Percentiles rank a stretch among this genome's conserved stretches.
These are phyloP conservation scores for Plodia interpunctella DNA, from an alignment of 1,140 invertebrate species.

Conservation along the genomic window DNA sequence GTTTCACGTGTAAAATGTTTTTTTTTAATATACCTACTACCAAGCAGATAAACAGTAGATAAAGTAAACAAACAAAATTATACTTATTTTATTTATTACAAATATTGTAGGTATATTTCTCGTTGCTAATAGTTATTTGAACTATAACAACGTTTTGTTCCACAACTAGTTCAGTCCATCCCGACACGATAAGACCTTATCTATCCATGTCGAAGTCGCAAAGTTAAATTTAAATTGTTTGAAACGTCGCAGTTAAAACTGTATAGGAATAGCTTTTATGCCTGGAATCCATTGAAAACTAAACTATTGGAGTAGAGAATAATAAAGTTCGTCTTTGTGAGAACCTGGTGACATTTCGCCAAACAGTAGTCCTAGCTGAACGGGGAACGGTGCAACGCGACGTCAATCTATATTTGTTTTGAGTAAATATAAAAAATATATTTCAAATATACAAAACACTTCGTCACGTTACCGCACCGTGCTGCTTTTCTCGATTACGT, in stretches of 20 bases:
- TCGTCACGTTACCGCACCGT: too few species aligned
- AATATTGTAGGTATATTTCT: background rate
- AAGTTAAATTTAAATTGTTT: conserved; percentile 1
- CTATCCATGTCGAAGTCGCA: background rate
- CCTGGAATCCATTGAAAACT: background rate
- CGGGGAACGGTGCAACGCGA: too few species aligned
- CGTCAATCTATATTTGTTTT: too few species aligned
- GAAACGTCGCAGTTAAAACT: background rate
- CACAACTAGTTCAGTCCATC: background rate
- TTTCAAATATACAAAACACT: too few species aligned
- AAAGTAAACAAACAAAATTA: too few species aligned
- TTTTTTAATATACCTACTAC: too few species aligned
- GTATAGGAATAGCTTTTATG: background rate
- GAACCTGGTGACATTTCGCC: background rate
- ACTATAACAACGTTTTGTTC: background rate
- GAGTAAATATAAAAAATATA: too few species aligned
- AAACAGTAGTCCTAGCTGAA: too few species aligned
- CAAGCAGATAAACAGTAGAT: too few species aligned
- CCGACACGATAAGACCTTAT: background rate
- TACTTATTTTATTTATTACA: background rate
- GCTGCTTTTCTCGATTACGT: too few species aligned
- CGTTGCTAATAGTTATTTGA: background rate
- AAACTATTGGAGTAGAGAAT: background rate
- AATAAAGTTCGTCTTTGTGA: background rate
- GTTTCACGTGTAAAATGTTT: too few species aligned